Base-by-base conservation (phyloP, 2,113 vertebrate species). In the Fregata magnificens region DNA sequence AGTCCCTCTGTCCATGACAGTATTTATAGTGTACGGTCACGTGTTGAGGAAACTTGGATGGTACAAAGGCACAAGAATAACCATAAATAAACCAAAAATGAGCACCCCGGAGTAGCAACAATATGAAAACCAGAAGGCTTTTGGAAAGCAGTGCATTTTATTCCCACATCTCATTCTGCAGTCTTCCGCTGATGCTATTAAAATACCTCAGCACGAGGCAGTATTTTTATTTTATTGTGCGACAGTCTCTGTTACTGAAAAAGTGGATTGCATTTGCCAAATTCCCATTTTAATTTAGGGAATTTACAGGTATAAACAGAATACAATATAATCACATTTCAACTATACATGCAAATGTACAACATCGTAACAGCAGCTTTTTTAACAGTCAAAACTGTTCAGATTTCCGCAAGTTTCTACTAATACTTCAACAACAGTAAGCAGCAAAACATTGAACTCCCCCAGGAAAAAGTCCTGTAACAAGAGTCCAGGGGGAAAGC, bases 91-190 rank as follows among this genome's bases (percentile, higher is more conserved):
- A 87, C 16, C 22, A 91, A 71, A 97, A 96, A 77, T 49, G 69
- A 86, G 82, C 58, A 91, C 16, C 67, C 49, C 7, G 0, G 36
- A 72, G 71, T 2, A 79, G 73, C 38, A 78, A 86, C 67, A 95
- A 95, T 84, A 96, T 93, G 93, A 95, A 94, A 94, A 85, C 70
- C 82, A 86, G 65, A 66, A 93, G 70, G 67, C 65, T 95, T 97
- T 88, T 95, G 96, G 84, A 97, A 97, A 98, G 95, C 71, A 65
- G 55, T 62, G 82, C 86, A 52, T 89, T 91, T 87, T 94, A 95
- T 94, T 92, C 65, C 95, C 81, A 88, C 47, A 32, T 86, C 58
- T 94, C 86, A 44, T 71, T 95, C 72, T 85, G 65, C 88, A 65
- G 18, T 91, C 86, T 87, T 89, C n/a, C 12, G 9, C 74, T 84